Base-by-base conservation (phyloP, 2,797 vertebrate genomes). In the Pseudotriccus pelzelni region DNA sequence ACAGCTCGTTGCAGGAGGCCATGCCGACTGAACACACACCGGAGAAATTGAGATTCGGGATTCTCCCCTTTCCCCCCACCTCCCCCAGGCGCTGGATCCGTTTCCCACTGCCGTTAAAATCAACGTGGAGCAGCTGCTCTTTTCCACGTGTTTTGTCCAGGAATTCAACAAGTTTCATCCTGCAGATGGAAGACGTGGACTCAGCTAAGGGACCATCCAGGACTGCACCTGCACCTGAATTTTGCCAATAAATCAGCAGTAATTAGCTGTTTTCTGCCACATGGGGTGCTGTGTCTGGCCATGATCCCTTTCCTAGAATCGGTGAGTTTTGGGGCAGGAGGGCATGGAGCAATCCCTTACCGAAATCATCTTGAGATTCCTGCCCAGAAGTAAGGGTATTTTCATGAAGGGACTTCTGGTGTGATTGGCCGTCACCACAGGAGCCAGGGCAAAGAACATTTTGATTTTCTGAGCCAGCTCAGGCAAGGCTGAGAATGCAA, bases 381-480 rank as follows among this genome's bases (percentile, higher is more conserved):
- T 68, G n/a, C 92, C 79, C 55, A 94, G 39, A 11, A 97, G 13
- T 27, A 47, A 6, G 4, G 50, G 6, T 9, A 97, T 25, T 60
- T 87, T 94, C n/a, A 93, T 8, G 20, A 86, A 0, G 8, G 90
- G 90, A 60, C 98, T 98, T 53, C 5, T 12, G 30, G 97, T 41
- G 4, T 98, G 93, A 4, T 94, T 92, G 36, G 97, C 60, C 0
- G 97, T 98, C 10, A 97, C 96, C 7, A 97, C 98, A 21, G 99
- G 99, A 72, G 98, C 98, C 97, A 99, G 84, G 50, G 95, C 96
- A 91, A 97, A 95, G 89, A 97, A 95, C 74, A 69, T 87, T 83
- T 93, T 97, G 96, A 99, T 98, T 97, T 98, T 98, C 89, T 95
- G 98, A 81, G 98, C 98, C 84, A 99, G 92, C 49, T 98, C 97